Evolutionary conservation across 2,113 vertebrate species (phyloP).

Genomic region (Pachycephala philippinensis): DNA sequence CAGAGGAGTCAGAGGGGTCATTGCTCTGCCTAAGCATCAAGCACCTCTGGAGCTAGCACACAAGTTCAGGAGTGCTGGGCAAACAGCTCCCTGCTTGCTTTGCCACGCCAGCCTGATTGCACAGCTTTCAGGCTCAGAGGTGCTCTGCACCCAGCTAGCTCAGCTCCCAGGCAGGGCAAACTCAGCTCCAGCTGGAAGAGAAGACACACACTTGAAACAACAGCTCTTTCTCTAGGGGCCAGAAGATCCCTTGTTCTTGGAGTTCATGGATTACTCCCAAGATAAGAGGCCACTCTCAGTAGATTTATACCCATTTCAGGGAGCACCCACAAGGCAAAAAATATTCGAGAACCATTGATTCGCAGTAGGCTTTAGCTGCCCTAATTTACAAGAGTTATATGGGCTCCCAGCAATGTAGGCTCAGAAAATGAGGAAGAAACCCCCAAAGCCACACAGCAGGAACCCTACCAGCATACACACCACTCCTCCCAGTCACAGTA

Average conservation of each 20-base stretch:
- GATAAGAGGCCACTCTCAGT: not conserved
- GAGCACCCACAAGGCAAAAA: not conserved
- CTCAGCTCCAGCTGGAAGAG: not conserved
- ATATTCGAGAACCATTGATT: accelerated
- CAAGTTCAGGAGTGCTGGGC: not conserved
- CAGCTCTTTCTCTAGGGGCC: not conserved
- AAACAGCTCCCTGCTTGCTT: not conserved
- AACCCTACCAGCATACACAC: not conserved
- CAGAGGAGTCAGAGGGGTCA: not conserved
- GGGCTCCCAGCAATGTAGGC: not conserved
- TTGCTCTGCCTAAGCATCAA: not conserved
- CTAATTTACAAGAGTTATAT: not conserved
- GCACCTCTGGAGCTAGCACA: not conserved
- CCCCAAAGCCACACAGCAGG: not conserved
- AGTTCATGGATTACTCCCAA: not conserved
- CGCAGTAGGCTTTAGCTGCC: not conserved
- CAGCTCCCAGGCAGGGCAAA: not conserved
- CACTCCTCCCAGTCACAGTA: not conserved
- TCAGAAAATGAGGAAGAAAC: not conserved
- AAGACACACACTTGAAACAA: not conserved
- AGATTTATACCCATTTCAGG: not conserved
- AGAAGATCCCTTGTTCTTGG: not conserved
- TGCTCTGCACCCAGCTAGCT: accelerated
- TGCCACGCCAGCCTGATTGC: accelerated
- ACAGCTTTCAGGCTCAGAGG: not conserved